Conservation (phyloP, 2,113 vertebrate genomes). For the Urocolius indicus region DNA sequence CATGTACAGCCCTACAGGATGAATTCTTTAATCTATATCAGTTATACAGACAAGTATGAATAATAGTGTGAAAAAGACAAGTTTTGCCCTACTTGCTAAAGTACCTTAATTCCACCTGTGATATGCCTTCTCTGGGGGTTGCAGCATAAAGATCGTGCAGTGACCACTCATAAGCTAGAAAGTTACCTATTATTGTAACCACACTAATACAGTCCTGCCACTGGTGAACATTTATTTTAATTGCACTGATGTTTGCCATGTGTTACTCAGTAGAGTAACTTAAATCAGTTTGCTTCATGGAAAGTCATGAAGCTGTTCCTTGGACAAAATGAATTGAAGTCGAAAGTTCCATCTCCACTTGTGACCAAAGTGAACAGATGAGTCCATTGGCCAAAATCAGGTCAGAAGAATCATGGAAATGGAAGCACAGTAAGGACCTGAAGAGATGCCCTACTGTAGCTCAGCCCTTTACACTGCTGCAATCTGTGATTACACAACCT, state of each 20-base stretch:
- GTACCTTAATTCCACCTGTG: background rate
- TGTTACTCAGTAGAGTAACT: background rate
- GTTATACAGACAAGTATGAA: background rate
- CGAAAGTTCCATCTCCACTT: background rate
- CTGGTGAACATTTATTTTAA: background rate
- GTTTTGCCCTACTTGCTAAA: background rate
- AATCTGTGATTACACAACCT: background rate
- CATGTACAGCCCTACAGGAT: background rate
- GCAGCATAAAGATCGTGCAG: background rate
- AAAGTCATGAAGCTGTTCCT: background rate
- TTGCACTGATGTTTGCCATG: background rate
- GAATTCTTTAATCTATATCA: background rate
- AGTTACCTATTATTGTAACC: background rate
- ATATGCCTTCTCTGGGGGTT: background rate
- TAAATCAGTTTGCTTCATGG: background rate
- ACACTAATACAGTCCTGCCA: background rate
- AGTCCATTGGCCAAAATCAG: background rate
- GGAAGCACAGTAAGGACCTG: background rate
- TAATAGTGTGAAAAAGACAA: background rate
- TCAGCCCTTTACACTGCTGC: background rate
- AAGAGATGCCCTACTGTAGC: background rate
- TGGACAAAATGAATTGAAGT: background rate
- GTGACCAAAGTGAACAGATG: background rate
- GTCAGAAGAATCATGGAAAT: background rate
- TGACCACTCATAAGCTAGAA: background rate